These are phyloP conservation scores for Chaetorhynchus papuensis DNA, from an alignment of 2,113 vertebrate genomes.

Conservation along the genomic window DNA sequence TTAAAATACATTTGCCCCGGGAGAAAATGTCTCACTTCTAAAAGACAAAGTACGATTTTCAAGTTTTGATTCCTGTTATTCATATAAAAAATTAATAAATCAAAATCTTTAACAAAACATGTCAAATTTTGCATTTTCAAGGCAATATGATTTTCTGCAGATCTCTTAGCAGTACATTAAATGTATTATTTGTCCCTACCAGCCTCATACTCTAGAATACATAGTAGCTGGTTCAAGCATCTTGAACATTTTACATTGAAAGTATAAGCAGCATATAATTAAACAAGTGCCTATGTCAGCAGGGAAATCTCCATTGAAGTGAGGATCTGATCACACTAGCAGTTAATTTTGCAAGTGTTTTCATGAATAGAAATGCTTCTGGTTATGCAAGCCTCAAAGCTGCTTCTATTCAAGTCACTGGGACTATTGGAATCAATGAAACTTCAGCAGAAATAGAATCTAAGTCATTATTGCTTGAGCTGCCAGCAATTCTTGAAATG, in stretches of 20 bases:
- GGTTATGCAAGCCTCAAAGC: not conserved
- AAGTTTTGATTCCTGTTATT: not conserved
- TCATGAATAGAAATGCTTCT: conserved; percentile 30
- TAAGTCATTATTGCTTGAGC: conserved; percentile 20
- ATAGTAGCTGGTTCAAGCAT: not conserved
- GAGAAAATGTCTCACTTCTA: not conserved
- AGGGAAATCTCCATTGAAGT: conserved; percentile 40
- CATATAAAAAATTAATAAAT: not conserved
- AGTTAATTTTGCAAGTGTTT: conserved; percentile 39
- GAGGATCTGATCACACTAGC: conserved; percentile 18
- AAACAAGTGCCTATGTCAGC: conserved; percentile 26
- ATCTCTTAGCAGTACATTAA: not conserved
- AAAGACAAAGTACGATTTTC: not conserved
- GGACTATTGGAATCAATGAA: not conserved
- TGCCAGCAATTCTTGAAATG: not conserved
- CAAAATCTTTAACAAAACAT: not conserved
- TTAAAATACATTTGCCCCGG: not conserved
- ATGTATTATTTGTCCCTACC: not conserved
- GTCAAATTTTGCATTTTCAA: not conserved
- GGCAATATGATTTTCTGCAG: not conserved
- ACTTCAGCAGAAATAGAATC: conserved; percentile 13
- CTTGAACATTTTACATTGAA: conserved; percentile 8
- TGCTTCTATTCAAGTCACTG: conserved; percentile 4
- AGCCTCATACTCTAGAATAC: not conserved
- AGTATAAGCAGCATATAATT: conserved; percentile 6